These are phyloP conservation scores for Myodes glareolus DNA, from an alignment of 2,113 vertebrate genomes.

Conservation along the genomic window DNA sequence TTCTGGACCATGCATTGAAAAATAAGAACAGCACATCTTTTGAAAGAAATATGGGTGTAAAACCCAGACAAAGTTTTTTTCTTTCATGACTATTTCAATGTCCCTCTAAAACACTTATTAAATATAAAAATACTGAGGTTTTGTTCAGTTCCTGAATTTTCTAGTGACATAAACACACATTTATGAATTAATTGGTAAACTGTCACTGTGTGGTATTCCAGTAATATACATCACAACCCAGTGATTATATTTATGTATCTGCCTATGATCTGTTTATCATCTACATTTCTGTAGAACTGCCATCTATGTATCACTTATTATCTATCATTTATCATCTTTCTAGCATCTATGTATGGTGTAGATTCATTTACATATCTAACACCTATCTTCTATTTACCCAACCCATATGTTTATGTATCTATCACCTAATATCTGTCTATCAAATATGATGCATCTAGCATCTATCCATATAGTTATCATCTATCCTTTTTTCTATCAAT, in stretches of 20 bases:
- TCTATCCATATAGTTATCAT: background rate
- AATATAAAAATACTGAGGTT: slow-evolving; percentile 8
- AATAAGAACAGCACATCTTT: slow-evolving; percentile 19
- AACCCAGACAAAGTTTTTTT: background rate
- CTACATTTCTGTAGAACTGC: background rate
- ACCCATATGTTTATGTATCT: background rate
- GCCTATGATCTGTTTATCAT: background rate
- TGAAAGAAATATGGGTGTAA: background rate
- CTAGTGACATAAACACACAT: background rate
- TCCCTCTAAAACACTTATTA: background rate
- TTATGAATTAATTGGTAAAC: slow-evolving; percentile 4
- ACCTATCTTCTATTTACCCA: background rate
- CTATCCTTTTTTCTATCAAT: background rate
- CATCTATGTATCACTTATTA: background rate
- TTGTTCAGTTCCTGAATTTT: background rate
- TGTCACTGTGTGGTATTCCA: background rate
- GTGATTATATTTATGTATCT: background rate
- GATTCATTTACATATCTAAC: background rate
- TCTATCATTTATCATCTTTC: background rate
- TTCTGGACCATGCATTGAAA: slow-evolving; percentile 3
- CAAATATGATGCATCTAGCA: background rate
- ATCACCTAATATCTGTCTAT: background rate
- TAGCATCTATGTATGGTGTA: background rate
- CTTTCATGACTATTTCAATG: background rate
- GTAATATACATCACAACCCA: background rate